phyloP scores from a whole-genome alignment of 2,888 invertebrate genomes.

The Glaucopsyche alexis region DNA sequence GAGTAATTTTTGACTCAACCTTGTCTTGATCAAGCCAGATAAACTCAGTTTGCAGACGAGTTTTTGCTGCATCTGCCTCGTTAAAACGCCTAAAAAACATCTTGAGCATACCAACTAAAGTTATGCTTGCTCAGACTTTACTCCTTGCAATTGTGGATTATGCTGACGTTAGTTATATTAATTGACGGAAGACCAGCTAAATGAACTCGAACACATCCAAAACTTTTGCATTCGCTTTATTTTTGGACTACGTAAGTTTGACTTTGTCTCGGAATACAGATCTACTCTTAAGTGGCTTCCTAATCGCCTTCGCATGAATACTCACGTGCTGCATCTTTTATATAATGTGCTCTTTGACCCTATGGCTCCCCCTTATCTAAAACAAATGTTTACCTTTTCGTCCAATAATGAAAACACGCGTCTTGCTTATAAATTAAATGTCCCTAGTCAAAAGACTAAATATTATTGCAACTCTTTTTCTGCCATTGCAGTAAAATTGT shows the following conservation, averaged over 20 bases:
- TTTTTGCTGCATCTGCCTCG: neutral
- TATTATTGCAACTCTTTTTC: too few species aligned
- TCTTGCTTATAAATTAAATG: too few species aligned
- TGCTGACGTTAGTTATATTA: neutral
- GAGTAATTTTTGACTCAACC: neutral
- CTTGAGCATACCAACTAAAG: slow-evolving; percentile 3
- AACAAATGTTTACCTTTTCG: neutral
- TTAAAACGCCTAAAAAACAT: neutral
- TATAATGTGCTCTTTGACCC: neutral
- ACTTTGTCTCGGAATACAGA: neutral
- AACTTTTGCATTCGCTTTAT: too few species aligned
- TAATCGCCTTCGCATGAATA: neutral
- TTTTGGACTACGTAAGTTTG: too few species aligned
- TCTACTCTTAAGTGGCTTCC: neutral
- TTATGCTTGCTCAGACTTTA: neutral
- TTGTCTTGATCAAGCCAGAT: neutral
- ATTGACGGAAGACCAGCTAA: slow-evolving; percentile 11
- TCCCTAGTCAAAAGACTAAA: too few species aligned
- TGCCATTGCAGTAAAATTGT: too few species aligned
- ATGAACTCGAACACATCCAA: slow-evolving; percentile 2
- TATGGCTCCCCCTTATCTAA: neutral
- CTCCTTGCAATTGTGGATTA: slow-evolving; percentile 1
- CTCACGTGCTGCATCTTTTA: neutral
- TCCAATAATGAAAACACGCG: too few species aligned
- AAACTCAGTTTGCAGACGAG: neutral